Conservation (phyloP, 2,888 invertebrate genomes). For the Drosophila nr. perissopoda region DNA sequence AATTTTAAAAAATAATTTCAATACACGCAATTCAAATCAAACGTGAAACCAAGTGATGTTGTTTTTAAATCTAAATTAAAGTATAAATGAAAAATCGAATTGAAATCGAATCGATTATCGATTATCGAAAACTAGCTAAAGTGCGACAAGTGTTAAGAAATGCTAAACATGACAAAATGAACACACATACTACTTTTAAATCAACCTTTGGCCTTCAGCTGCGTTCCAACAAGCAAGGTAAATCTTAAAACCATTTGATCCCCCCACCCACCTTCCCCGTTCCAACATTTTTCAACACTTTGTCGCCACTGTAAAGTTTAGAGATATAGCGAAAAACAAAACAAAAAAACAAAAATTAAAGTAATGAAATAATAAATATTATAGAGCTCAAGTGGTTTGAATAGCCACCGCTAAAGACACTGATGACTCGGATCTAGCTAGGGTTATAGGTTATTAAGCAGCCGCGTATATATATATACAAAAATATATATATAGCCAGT, state of each 20-base stretch:
- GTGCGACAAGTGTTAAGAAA: constrained; percentile 74
- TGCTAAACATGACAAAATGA: constrained; percentile 22
- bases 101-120: constrained; percentile 17
- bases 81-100: constrained; percentile 36
- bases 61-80: constrained; percentile 70
- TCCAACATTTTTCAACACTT: constrained; percentile 40
- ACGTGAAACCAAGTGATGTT: constrained; percentile 84
- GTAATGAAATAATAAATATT: constrained; percentile 30
- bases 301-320: constrained; percentile 50
- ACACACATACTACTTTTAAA: constrained; percentile 3
- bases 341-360: constrained; percentile 1
- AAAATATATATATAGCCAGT: constrained; percentile 68
- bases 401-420: constrained; percentile 38
- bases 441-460: constrained; percentile 59
- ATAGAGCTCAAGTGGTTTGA: constrained; percentile 57
- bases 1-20: constrained; percentile 20
- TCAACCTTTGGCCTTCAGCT: constrained; percentile 66
- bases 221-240: constrained; percentile 69
- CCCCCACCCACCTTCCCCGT: constrained; percentile 10
- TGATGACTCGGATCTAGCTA: constrained; percentile 70
- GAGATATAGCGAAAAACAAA: constrained; percentile 35
- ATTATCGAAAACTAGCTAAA: constrained; percentile 58
- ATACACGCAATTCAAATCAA: constrained; percentile 82
- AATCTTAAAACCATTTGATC: constrained; percentile 50
- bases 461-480: constrained; percentile 54